Evolutionary conservation across 1,140 invertebrate genomes (phyloP), one percentile per base, ranked within the genome.

Genomic region (Aphaenogaster rudis): DNA sequence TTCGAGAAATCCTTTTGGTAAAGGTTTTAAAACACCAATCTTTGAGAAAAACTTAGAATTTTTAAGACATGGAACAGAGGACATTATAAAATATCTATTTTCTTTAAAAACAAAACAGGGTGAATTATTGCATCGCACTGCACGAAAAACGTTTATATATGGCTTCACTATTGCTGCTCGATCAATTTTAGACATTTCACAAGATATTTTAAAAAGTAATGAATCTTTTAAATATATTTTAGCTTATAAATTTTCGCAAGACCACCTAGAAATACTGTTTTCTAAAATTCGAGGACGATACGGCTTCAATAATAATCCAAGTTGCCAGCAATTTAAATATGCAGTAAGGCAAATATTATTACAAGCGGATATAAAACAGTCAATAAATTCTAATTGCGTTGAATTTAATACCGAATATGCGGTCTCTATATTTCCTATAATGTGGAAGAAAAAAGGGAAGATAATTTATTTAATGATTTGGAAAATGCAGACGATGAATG

Each of bases 161-260:
- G 61, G 13, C 15, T 36, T 64, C 5, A 3, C 13, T 3, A 36
- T 64, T 36, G 3, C 13, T 64, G 61, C 61, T 15, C 11, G 15
- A 17, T 64, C 61, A 1, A 36, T 64, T 64, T 39, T 64, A 11
- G 33, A 64, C 17, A 36, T 64, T 61, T 61, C 59, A 61, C 5
- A 3, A 33, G 59, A 61, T 33, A 61, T 61, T 61, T 61, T 61
- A 9, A 61, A 61, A 61, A 33, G 33, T 61, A 61, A 61, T 61
- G 1, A 61, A 64, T 64, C 3, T 0, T 64, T 36, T 39, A 64
- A 64, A 15, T 64, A 64, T 17, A 64, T 64, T 36, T 64, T 64
- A 64, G 15, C 6, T 36, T 15, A 64, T 15, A 64, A 64, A 64
- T 64, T 64, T 39, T 64, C 33, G 2, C 61, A 64, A 15, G 33